Evolutionary conservation across 1,140 invertebrate genomes (phyloP).

Genomic region (Atta texana): DNA sequence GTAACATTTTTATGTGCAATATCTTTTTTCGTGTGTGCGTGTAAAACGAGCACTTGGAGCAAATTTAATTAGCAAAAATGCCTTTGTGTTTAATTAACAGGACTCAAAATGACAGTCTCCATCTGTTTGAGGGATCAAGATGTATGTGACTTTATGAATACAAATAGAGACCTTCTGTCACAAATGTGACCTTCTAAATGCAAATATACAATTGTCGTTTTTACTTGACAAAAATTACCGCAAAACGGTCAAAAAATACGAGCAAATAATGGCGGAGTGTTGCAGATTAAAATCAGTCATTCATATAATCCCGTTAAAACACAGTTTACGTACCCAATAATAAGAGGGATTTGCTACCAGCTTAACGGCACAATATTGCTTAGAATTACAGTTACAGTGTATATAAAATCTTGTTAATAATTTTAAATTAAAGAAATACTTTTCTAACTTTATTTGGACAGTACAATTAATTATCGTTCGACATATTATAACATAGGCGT

Average conservation of each 20-base stretch:
- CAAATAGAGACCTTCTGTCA: too few relatives aligned
- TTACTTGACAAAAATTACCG: not conserved
- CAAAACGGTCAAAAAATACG: constrained; percentile 9
- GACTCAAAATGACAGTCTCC: not conserved
- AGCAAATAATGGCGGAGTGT: not conserved
- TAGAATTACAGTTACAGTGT: not conserved
- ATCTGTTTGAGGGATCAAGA: constrained; percentile 1
- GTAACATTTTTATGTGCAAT: not conserved
- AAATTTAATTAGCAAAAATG: constrained; percentile 29
- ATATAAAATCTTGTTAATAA: not conserved
- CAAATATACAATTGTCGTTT: not conserved
- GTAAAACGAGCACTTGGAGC: not conserved
- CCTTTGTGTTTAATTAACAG: not conserved
- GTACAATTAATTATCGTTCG: not conserved
- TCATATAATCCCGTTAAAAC: constrained; percentile 51
- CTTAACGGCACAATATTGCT: not conserved
- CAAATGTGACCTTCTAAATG: too few relatives aligned
- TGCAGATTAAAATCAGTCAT: constrained; percentile 39
- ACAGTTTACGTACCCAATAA: constrained; percentile 22
- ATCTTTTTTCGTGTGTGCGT: constrained; percentile 33
- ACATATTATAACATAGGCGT: not conserved
- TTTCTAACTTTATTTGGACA: not conserved
- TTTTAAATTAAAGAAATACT: too few relatives aligned
- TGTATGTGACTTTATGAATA: not conserved
- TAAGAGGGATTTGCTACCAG: not conserved